Base-by-base conservation (phyloP, 2,113 vertebrate genomes). In the Lasiurus borealis region DNA sequence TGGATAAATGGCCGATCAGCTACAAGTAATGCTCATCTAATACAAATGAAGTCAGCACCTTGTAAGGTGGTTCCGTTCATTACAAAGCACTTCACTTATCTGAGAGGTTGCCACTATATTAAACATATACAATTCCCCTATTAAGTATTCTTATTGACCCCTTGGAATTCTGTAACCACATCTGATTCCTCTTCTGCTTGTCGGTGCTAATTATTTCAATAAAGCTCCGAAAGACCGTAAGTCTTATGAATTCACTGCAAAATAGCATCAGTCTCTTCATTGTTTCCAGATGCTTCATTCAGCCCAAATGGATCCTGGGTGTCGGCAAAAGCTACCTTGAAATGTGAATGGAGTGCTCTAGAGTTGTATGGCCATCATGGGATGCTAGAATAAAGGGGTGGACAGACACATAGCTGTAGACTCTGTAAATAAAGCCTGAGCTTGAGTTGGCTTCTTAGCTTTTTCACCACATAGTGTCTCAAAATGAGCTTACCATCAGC, bases 81-180 rank as follows among this genome's bases (percentile, higher is more conserved):
- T 78, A 90, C 48, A 62, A 34, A 92, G 54, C 46, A 87, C 59
- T 93, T 94, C 31, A 52, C 87, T 90, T 88, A 46, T 78, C 77
- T 96, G 85, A 92, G 88, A 57, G 27, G 25, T 72, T 94, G 94
- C 90, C 95, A 94, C 82, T 94, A 77, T 95, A 90, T 87, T 94
- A 94, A 95, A 93, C 71, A 95, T 94, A 93, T 92, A 34, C 66
- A 85, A 78, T 95, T 89, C 96, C 27, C 76, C 72, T 73, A 44
- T 69, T 93, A 90, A 95, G 68, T 68, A 88, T 93, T 95, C 92
- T 91, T 94, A 78, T 50, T 93, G 93, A 94, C 52, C 46, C 46
- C 87, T 88, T 57, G 76, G 68, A 96, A 90, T 97, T 73, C 81
- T 81, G 12, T 48, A 86, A 83, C 66, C 13, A 57, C 81, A 54